Base-by-base conservation (phyloP, 2,888 invertebrate species). In the Hyppa rectilinea region DNA sequence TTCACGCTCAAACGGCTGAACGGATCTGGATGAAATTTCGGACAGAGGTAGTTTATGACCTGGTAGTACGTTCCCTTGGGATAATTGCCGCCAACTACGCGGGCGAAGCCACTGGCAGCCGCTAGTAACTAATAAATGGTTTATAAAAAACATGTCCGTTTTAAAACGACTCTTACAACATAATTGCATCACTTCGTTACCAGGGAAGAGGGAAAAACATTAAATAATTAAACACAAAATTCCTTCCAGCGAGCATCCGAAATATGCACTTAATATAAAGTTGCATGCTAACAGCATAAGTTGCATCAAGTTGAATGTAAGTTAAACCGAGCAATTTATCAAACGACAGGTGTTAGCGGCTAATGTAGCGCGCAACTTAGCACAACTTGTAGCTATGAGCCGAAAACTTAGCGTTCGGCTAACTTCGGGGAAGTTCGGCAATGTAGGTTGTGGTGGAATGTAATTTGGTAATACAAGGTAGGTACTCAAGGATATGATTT, bases 301-400 rank as follows among this genome's bases (percentile, higher is more conserved):
- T 81, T 79, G 43, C 43, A 62, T 68, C 63, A 82, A 83, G 85
- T 84, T 74, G 59, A 66, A 79, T 81, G 70, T 81, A 85, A 86
- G 85, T 85, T 81, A 80, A 79, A 76, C 80, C 76, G 79, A 77
- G 78, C 83, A 87, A 88, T 88, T 84, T 82, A 87, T 87, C 83
- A 83, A 72, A 75, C 71, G 85, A 84, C 88, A 88, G 87, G 87
- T 88, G 88, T 84, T 82, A 56, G 77, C 56, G 77, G 85, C 82
- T 86, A 88, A 84, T 87, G 78, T 83, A 85, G 56, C 73, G 75
- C 49, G 64, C 68, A 77, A 81, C 71, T 83, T 83, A 62, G 67
- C 34, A 23, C 36, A 82, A 83, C 75, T 84, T 76, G 64, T 63
- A 58, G 70, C 56, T 49, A 67, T 74, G 66, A 83, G 75, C 71